Evolutionary conservation across 2,113 vertebrate genomes (phyloP).

Genomic region (Campylorhamphus procurvoides): DNA sequence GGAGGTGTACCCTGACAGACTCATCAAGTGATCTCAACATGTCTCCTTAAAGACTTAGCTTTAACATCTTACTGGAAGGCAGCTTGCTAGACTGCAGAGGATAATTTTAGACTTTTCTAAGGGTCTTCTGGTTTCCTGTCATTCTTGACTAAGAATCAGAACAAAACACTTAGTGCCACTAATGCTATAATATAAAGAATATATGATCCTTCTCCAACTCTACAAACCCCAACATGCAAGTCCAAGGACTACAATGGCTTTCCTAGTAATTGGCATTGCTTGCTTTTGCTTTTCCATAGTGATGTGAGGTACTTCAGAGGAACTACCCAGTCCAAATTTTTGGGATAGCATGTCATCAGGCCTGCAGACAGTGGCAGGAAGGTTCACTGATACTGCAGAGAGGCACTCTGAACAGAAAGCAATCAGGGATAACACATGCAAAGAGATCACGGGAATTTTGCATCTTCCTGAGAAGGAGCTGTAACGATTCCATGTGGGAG

Average conservation of each 20-base stretch:
- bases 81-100: background rate
- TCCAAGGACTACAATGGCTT: background rate
- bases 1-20: background rate
- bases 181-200: background rate
- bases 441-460: background rate
- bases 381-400: background rate
- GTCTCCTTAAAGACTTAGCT: background rate
- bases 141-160: background rate
- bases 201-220: background rate
- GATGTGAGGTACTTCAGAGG: background rate
- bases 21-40: background rate
- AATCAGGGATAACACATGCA: background rate
- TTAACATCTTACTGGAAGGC: background rate
- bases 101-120: background rate
- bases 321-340: background rate
- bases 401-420: background rate
- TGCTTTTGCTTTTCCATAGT: background rate
- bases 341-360: background rate
- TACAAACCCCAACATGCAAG: background rate
- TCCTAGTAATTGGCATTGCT: background rate
- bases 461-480: background rate
- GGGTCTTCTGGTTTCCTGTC: background rate
- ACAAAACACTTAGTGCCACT: background rate
- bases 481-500: background rate
- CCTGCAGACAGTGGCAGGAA: accelerated